A percentile compares a stretch with the other conserved stretches of the same genome.
These are phyloP conservation scores for Drosophila buzzatii DNA, from an alignment of 2,888 invertebrate species.

Conservation along the genomic window DNA sequence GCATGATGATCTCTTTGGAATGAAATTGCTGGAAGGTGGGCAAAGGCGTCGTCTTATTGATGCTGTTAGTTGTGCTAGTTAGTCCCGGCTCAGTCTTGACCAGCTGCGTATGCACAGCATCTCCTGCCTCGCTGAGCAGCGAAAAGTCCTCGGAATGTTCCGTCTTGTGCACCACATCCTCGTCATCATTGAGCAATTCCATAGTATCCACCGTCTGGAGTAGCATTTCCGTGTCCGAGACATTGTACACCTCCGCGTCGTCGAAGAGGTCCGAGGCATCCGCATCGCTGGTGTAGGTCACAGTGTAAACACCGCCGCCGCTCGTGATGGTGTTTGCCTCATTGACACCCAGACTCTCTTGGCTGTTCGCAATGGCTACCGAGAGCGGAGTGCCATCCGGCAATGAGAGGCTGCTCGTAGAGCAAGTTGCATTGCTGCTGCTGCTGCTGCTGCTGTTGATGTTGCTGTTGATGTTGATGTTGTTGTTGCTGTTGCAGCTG, in stretches of 20 bases:
- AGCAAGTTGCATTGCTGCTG: slow-evolving; percentile 15
- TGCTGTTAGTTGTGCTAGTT: slow-evolving; percentile 24
- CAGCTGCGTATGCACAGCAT: slow-evolving; percentile 54
- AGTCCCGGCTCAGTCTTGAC: slow-evolving; percentile 62
- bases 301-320: slow-evolving; percentile 88
- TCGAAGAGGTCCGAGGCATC: slow-evolving; percentile 86
- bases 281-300: slow-evolving; percentile 87
- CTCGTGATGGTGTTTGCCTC: slow-evolving; percentile 26
- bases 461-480: not conserved
- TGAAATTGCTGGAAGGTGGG: slow-evolving; percentile 94
- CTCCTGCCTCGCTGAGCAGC: slow-evolving; percentile 52
- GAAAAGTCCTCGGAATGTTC: slow-evolving; percentile 82
- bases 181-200: slow-evolving; percentile 88
- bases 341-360: slow-evolving; percentile 71
- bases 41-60: slow-evolving; percentile 89
- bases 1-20: slow-evolving; percentile 86
- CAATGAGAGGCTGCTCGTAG: slow-evolving; percentile 69
- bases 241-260: slow-evolving; percentile 92
- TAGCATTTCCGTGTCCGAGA: slow-evolving; percentile 89
- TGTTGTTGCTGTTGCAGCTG: slow-evolving; percentile 1
- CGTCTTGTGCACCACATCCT: slow-evolving; percentile 76
- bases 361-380: slow-evolving; percentile 83
- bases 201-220: slow-evolving; percentile 89
- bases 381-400: slow-evolving; percentile 84
- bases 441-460: not conserved